Evolutionary conservation across 2,113 vertebrate species (phyloP).

Genomic region (Setophaga kirtlandii): DNA sequence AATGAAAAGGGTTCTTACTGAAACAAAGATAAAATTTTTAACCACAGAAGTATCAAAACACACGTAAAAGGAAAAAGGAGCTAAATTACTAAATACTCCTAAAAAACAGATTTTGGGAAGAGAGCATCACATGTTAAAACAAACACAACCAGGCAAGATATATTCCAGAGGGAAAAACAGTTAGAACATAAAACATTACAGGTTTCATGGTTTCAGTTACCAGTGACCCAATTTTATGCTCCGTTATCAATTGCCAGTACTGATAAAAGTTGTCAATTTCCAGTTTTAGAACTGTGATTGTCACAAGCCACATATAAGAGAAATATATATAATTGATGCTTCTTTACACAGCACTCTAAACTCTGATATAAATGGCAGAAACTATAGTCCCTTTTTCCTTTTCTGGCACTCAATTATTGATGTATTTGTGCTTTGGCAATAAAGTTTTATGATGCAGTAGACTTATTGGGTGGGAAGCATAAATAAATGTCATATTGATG

Average conservation of each 20-base stretch:
- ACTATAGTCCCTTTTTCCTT: background rate
- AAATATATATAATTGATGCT: background rate
- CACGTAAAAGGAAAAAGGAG: background rate
- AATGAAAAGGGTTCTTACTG: background rate
- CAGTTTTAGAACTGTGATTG: background rate
- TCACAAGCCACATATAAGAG: background rate
- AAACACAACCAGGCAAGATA: background rate
- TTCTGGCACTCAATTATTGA: background rate
- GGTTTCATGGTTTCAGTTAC: background rate
- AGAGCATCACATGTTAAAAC: background rate
- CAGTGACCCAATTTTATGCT: background rate
- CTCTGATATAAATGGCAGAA: background rate
- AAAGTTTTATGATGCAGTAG: background rate
- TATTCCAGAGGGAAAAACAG: background rate
- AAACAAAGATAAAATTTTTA: background rate
- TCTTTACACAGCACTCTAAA: background rate
- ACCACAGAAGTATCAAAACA: background rate
- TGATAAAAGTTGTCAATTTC: background rate
- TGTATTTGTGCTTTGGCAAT: background rate
- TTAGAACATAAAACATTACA: background rate
- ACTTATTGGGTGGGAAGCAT: background rate
- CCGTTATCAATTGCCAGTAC: background rate
- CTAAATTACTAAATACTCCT: background rate
- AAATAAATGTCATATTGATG: background rate
- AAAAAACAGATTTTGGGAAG: background rate